These are phyloP conservation scores for Phyllotreta striolata DNA, from an alignment of 2,888 invertebrate species.

Conservation along the genomic window DNA sequence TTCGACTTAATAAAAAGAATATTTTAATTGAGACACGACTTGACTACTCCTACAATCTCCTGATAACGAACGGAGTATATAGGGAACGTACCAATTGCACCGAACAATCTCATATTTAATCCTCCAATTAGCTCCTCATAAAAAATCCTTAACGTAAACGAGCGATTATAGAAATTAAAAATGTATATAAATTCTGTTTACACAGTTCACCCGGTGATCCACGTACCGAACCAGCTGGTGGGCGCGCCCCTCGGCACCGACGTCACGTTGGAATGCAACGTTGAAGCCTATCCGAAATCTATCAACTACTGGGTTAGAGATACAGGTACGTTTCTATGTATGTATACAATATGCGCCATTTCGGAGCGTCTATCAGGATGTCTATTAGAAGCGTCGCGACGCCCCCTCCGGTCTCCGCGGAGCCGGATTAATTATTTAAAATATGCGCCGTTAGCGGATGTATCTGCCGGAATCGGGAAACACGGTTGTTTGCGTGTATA, in stretches of 20 bases:
- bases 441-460: slow-evolving; percentile 52
- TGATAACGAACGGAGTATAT: too few relatives aligned
- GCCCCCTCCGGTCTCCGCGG: not conserved
- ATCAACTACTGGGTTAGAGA: slow-evolving; percentile 92
- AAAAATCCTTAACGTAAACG: too few relatives aligned
- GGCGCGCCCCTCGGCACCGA: slow-evolving; percentile 88
- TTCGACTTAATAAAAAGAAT: too few relatives aligned
- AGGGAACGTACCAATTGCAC: too few relatives aligned
- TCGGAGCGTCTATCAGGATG: slow-evolving; percentile 24
- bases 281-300: slow-evolving; percentile 88
- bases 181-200: not conserved
- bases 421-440: slow-evolving; percentile 53
- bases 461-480: slow-evolving; percentile 5
- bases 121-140: too few relatives aligned
- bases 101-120: too few relatives aligned
- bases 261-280: slow-evolving; percentile 87
- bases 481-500: too few relatives aligned
- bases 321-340: too few relatives aligned
- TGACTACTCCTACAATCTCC: too few relatives aligned
- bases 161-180: not conserved
- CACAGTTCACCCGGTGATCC: slow-evolving; percentile 89
- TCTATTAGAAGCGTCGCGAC: slow-evolving; percentile 10
- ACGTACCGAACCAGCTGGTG: slow-evolving; percentile 91
- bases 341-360: too few relatives aligned
- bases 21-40: too few relatives aligned